These are phyloP conservation scores for Urocitellus parryii DNA, from an alignment of 2,113 vertebrate species.

Conservation along the genomic window DNA sequence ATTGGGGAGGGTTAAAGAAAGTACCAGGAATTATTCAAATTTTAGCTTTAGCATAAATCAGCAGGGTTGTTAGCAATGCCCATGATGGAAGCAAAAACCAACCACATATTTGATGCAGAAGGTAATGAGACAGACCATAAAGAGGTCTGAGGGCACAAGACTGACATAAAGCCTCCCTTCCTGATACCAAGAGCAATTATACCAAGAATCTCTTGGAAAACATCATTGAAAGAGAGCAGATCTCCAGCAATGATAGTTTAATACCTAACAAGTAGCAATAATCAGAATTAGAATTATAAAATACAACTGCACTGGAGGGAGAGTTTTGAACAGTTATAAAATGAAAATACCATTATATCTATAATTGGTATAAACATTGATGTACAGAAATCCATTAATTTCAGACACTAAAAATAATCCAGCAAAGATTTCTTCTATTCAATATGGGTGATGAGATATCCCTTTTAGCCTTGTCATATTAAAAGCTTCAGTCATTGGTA, in stretches of 20 bases:
- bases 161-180: background rate
- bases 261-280: background rate
- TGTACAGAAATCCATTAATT: background rate
- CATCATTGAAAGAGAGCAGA: background rate
- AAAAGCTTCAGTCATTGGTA: background rate
- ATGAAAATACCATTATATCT: background rate
- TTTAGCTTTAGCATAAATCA: background rate
- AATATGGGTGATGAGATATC: background rate
- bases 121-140: background rate
- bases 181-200: background rate
- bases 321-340: background rate
- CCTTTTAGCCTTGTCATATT: background rate
- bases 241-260: background rate
- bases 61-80: accelerated
- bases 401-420: background rate
- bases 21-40: background rate
- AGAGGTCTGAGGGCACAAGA: background rate
- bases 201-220: background rate
- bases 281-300: background rate
- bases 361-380: background rate
- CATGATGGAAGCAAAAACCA: background rate
- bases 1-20: background rate
- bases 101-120: background rate
- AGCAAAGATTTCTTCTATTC: background rate
- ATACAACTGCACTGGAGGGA: background rate